Percentiles rank a stretch among this genome's conserved stretches.
Evolutionary conservation across 1,140 invertebrate genomes (phyloP).

Genomic region (Drosophila truncata): DNA sequence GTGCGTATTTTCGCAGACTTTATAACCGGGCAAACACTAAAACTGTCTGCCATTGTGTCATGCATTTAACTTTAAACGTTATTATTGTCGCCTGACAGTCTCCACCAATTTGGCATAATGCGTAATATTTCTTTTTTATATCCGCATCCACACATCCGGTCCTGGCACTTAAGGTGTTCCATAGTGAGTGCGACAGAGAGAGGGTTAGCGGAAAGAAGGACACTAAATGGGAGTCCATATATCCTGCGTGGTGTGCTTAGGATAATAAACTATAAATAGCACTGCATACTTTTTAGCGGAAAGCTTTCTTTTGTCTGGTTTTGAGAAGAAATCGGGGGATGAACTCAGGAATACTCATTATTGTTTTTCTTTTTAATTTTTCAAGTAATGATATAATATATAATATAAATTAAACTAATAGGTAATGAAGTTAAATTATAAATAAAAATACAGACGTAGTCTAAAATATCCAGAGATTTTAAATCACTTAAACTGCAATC

Average conservation of each 20-base stretch:
- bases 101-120: constrained; percentile 82
- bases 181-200: constrained; percentile 24
- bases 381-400: no score
- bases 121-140: constrained; percentile 84
- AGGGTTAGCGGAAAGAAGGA: background rate
- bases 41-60: constrained; percentile 75
- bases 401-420: no score
- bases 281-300: constrained; percentile 60
- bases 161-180: constrained; percentile 62
- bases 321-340: background rate
- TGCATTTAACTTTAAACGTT: constrained; percentile 80
- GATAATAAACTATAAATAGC: constrained; percentile 76
- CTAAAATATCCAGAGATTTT: no score
- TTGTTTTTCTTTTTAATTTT: background rate
- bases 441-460: no score
- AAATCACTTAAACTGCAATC: no score
- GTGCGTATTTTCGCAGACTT: constrained; percentile 63
- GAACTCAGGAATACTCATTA: constrained; percentile 3
- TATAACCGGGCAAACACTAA: constrained; percentile 67
- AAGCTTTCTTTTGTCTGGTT: constrained; percentile 14
- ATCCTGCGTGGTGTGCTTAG: constrained; percentile 39
- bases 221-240: constrained; percentile 32
- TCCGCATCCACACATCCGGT: constrained; percentile 68
- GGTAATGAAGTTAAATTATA: no score
- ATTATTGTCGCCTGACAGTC: constrained; percentile 81